These are phyloP conservation scores for Strongylocentrotus purpuratus DNA, from an alignment of 35 echinoderm and acorn worm species.

Conservation along the genomic window DNA sequence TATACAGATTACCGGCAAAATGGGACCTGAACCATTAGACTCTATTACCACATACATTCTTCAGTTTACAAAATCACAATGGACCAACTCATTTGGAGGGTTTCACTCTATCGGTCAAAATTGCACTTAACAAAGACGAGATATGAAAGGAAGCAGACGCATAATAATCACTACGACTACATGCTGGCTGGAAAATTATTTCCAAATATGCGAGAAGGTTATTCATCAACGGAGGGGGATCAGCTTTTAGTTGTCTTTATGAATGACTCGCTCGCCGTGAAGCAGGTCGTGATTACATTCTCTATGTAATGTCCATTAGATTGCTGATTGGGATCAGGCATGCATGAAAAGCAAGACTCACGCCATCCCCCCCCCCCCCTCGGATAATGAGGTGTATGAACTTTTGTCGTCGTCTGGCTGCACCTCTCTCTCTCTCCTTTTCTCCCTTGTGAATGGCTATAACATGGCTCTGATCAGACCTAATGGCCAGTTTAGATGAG, in stretches of 20 bases:
- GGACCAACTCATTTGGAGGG: not conserved
- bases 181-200: not conserved
- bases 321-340: not conserved
- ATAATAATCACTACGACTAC: not conserved
- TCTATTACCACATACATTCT: too few relatives aligned
- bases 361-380: not conserved
- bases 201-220: not conserved
- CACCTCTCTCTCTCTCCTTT: not conserved
- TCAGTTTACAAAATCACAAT: too few relatives aligned
- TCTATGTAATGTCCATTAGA: conserved; percentile 4
- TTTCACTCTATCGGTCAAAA: not conserved
- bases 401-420: not conserved
- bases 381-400: not conserved
- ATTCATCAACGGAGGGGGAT: not conserved
- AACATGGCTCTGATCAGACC: not conserved
- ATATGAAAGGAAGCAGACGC: not conserved
- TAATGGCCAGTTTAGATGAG: not conserved
- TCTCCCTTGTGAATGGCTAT: not conserved
- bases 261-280: not conserved
- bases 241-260: not conserved
- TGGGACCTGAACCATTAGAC: too few relatives aligned
- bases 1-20: not conserved
- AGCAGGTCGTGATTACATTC: conserved; percentile 3
- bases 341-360: not conserved
- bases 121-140: not conserved